These are phyloP conservation scores for Pyrocephalus nanus DNA, from an alignment of 2,797 vertebrate species.

Conservation along the genomic window DNA sequence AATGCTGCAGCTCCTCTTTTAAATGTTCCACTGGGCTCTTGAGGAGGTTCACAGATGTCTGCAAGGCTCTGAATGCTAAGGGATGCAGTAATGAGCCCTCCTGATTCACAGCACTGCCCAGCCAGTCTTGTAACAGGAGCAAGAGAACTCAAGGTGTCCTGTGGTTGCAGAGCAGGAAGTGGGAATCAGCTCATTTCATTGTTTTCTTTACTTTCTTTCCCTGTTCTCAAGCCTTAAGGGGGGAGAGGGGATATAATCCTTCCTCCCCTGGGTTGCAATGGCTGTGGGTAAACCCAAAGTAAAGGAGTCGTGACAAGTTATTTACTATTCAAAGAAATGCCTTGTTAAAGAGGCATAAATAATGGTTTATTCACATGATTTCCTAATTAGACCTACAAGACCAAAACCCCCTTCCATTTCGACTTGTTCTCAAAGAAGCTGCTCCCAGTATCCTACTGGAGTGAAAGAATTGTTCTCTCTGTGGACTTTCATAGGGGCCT, in stretches of 20 bases:
- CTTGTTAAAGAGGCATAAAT: neutral
- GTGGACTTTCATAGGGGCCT: neutral
- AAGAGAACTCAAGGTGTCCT: neutral
- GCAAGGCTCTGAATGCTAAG: neutral
- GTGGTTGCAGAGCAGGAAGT: neutral
- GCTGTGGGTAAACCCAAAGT: neutral
- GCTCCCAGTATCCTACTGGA: neutral
- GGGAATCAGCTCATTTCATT: neutral
- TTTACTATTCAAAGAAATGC: neutral
- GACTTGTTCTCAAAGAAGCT: neutral
- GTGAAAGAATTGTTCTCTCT: neutral
- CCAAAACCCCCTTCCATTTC: neutral
- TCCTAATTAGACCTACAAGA: neutral
- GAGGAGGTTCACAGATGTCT: neutral
- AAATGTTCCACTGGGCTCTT: neutral
- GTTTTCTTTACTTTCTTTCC: neutral
- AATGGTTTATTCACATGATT: neutral
- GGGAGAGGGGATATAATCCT: neutral
- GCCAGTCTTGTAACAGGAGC: rapidly evolving
- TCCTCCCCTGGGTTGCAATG: neutral
- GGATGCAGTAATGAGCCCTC: neutral
- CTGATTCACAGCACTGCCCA: neutral
- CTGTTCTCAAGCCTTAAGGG: neutral
- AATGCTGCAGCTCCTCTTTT: neutral
- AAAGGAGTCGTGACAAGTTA: neutral